A percentile compares a stretch with the other conserved stretches of the same genome.
phyloP scores from a whole-genome alignment of 1,140 invertebrate species.

The Sweltsa coloradensis region DNA sequence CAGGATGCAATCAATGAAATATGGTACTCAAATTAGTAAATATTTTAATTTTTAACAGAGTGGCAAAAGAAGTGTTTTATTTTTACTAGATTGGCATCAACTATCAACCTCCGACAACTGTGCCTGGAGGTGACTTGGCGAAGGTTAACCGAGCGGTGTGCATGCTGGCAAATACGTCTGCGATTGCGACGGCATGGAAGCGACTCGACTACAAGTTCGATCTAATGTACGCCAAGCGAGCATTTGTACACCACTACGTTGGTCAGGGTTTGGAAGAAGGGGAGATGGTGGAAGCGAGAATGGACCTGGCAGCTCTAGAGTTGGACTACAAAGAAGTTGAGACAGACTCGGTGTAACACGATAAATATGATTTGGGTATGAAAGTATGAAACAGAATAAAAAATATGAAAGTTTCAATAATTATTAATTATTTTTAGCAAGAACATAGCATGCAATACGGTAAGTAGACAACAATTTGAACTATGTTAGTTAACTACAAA shows the following conservation, averaged over 20 bases:
- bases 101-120: conserved; percentile 43
- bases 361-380: neutral
- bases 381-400: neutral
- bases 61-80: no score
- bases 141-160: conserved; percentile 51
- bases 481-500: no score
- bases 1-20: no score
- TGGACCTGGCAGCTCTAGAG: conserved; percentile 55
- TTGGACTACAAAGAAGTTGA: conserved; percentile 50
- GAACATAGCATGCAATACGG: no score
- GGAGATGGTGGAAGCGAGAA: conserved; percentile 53
- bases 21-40: no score
- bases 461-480: no score
- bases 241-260: conserved; percentile 66
- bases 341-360: conserved; percentile 3
- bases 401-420: neutral
- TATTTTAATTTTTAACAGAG: no score
- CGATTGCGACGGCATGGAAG: conserved; percentile 59
- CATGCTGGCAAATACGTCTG: conserved; percentile 65
- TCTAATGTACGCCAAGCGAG: conserved; percentile 56
- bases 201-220: conserved; percentile 55
- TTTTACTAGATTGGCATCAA: conserved; percentile 36
- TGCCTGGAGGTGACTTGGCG: conserved; percentile 46
- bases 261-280: conserved; percentile 72
- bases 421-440: neutral